These are phyloP conservation scores for Penaeus vannamei DNA, from an alignment of 1,140 invertebrate species.

Conservation along the genomic window DNA sequence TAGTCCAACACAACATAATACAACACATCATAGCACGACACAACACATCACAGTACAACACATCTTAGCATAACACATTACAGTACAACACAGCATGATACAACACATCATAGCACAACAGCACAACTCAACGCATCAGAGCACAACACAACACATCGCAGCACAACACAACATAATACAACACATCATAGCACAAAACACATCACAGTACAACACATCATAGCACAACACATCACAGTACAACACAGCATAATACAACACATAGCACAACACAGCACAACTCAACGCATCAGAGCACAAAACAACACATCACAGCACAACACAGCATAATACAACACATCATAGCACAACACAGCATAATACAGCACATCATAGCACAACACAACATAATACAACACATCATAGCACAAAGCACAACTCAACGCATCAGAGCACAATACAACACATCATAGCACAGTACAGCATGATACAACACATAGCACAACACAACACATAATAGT, in stretches of 20 bases:
- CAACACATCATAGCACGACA: too few relatives aligned
- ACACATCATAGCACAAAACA: constrained; percentile 11
- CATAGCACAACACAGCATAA: constrained; percentile 29
- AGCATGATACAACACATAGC: constrained; percentile 33
- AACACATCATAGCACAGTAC: constrained; percentile 22
- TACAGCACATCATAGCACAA: constrained; percentile 27
- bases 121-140: too few relatives aligned
- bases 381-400: constrained; percentile 30
- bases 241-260: constrained; percentile 23
- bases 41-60: too few relatives aligned
- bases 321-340: constrained; percentile 30
- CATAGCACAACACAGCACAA: constrained; percentile 19
- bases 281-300: constrained; percentile 16
- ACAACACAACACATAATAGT: not conserved
- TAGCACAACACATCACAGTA: constrained; percentile 7
- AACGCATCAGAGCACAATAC: constrained; percentile 15
- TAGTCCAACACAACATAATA: not conserved
- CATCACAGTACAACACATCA: constrained; percentile 22
- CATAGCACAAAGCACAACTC: too few relatives aligned
- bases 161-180: constrained; percentile 30
- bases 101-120: too few relatives aligned
- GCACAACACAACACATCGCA: too few relatives aligned
- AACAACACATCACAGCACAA: constrained; percentile 28
- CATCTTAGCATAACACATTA: too few relatives aligned
- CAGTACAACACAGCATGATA: too few relatives aligned